Base-by-base conservation (phyloP, 2,888 invertebrate species). In the Ectropis crepuscularia region DNA sequence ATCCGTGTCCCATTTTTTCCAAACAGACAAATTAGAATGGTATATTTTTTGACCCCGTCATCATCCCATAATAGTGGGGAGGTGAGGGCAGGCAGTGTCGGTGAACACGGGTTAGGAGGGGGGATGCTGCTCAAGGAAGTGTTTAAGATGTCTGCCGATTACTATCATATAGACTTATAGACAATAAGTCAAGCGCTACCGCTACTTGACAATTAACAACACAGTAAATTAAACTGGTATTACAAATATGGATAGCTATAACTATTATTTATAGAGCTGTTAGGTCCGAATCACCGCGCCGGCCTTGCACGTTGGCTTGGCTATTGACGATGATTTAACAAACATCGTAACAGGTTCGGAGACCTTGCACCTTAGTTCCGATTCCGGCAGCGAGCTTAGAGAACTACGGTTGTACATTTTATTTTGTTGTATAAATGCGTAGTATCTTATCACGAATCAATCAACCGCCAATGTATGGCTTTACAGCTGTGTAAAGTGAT, bases 281-380 rank as follows among this genome's bases (percentile, higher is more conserved):
- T n/a, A 12, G 9, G 36, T 12, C 6, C 38, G 58, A 12, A 12
- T 37, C 28, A 43, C 57, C 57, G 67, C 71, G 49, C 28, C 58
- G 65, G 61, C 11, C 65, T 64, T 60, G 64, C 55, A 59, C 46
- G 54, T 50, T 12, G 42, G 10, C 60, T 61, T 55, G 67, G 54
- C 69, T 65, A 67, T 67, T 69, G 65, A 67, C 67, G 65, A 68
- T 66, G 71, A 71, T 71, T 66, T 69, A 73, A 73, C 70, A 48
- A 36, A 43, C 61, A 46, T 47, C 53, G 57, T 59, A 61, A 69
- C 69, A 61, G 62, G 69, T 69, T 65, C 48, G 60, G 53, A 66
- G 66, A 62, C 69, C 64, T 69, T 65, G 62, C 57, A 60, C 54
- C 46, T 63, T 41, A 55, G 59, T 64, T 63, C 63, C 59, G 47